Conservation (phyloP, 2,113 vertebrate species). For the Scopus umbretta region DNA sequence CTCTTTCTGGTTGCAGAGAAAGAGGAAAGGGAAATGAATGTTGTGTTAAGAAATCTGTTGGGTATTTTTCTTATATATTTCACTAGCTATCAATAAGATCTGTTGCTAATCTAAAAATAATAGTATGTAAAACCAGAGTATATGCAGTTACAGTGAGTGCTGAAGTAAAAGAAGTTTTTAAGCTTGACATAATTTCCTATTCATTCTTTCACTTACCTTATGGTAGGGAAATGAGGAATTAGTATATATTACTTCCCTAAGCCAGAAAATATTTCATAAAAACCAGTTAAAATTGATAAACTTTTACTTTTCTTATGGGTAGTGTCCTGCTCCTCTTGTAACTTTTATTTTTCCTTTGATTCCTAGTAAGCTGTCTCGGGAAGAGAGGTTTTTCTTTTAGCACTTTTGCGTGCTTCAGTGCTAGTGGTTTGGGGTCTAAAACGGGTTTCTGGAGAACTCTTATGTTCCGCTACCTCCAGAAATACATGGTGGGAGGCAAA, state of each 20-base stretch:
- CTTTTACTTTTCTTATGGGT: background rate
- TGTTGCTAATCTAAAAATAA: constrained; percentile 34
- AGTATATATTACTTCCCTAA: background rate
- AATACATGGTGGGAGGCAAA: background rate
- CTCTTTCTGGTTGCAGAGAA: background rate
- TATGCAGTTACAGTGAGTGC: background rate
- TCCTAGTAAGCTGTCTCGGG: background rate
- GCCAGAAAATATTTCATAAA: background rate
- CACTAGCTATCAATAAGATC: background rate
- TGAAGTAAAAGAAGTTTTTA: background rate
- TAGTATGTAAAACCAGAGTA: background rate
- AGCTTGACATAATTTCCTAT: constrained; percentile 30
- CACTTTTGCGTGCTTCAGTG: background rate
- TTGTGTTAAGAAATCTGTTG: background rate
- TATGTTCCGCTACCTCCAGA: background rate
- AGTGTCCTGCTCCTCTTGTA: background rate
- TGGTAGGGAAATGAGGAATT: background rate
- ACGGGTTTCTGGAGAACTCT: background rate
- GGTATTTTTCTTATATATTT: background rate
- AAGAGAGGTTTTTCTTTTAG: background rate
- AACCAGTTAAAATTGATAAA: background rate
- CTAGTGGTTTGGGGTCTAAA: background rate
- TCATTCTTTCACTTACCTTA: background rate
- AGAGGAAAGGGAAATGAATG: background rate
- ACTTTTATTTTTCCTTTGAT: background rate